Evolutionary conservation across 2,888 invertebrate genomes (phyloP).

Genomic region (Agrochola litura): DNA sequence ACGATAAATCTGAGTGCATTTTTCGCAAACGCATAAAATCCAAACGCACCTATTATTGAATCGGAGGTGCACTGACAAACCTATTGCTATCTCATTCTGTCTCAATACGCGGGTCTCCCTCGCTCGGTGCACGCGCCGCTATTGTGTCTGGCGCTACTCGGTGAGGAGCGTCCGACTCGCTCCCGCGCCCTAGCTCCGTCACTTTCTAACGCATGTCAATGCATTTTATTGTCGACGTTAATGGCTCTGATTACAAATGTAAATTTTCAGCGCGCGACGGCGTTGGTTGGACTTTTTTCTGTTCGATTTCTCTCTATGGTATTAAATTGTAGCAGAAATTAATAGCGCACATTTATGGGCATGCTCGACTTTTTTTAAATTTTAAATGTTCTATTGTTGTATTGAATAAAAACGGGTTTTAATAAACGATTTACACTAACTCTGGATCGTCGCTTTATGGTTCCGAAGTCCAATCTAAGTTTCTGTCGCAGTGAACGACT

Average conservation of each 20-base stretch:
- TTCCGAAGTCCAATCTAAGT: conserved; percentile 23
- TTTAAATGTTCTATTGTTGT: conserved; percentile 68
- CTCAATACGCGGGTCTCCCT: conserved; percentile 78
- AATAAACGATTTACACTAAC: conserved; percentile 49
- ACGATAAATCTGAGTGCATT: conserved; percentile 87
- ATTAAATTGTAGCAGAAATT: conserved; percentile 86
- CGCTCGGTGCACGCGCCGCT: conserved; percentile 86
- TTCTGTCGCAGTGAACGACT: conserved; percentile 13
- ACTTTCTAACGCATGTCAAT: conserved; percentile 85
- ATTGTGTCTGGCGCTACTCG: conserved; percentile 87
- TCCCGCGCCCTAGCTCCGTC: conserved; percentile 80
- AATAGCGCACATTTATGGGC: conserved; percentile 75
- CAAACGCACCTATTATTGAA: conserved; percentile 87
- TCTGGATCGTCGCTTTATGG: conserved; percentile 42
- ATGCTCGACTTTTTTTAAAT: conserved; percentile 65
- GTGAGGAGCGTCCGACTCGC: conserved; percentile 75
- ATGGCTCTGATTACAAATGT: conserved; percentile 90
- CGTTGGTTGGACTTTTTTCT: conserved; percentile 87
- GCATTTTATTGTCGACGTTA: conserved; percentile 90
- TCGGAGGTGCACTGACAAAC: conserved; percentile 72
- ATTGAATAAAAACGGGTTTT: conserved; percentile 61
- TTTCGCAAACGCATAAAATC: conserved; percentile 89
- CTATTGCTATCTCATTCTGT: conserved; percentile 72
- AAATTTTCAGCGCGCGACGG: conserved; percentile 89
- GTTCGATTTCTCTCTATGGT: conserved; percentile 85